Conservation (phyloP, 2,888 invertebrate genomes). For the Dryobotodes eremita region DNA sequence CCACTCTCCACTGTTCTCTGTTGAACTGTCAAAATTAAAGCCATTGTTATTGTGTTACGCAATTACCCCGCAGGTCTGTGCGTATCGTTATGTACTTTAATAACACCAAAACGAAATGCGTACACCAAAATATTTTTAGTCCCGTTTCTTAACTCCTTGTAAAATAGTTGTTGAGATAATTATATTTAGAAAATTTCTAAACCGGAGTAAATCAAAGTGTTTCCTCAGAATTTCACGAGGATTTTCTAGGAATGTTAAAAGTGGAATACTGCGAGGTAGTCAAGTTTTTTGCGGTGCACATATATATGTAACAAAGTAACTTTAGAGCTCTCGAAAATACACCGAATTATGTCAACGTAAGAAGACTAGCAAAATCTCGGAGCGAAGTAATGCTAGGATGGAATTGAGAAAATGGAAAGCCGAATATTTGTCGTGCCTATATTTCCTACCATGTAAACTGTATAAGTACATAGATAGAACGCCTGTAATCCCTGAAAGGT, state of each 20-base stretch:
- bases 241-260: slow-evolving; percentile 11
- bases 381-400: neutral
- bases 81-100: too few species aligned
- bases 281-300: slow-evolving; percentile 13
- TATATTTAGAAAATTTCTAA: neutral
- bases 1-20: too few species aligned
- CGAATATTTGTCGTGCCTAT: neutral
- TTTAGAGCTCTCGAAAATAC: slow-evolving; percentile 24
- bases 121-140: neutral
- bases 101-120: neutral
- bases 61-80: too few species aligned
- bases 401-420: neutral
- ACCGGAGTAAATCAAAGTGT: neutral
- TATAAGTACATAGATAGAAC: too few species aligned
- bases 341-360: neutral
- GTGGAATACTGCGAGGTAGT: neutral
- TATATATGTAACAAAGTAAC: slow-evolving; percentile 32
- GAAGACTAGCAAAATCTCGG: neutral
- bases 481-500: too few species aligned
- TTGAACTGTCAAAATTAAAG: too few species aligned
- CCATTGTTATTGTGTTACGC: too few species aligned
- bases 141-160: neutral
- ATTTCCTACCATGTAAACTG: neutral
- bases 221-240: neutral
- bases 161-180: neutral